Conservation (phyloP, 1,140 invertebrate species). For the Drosophila orosa region DNA sequence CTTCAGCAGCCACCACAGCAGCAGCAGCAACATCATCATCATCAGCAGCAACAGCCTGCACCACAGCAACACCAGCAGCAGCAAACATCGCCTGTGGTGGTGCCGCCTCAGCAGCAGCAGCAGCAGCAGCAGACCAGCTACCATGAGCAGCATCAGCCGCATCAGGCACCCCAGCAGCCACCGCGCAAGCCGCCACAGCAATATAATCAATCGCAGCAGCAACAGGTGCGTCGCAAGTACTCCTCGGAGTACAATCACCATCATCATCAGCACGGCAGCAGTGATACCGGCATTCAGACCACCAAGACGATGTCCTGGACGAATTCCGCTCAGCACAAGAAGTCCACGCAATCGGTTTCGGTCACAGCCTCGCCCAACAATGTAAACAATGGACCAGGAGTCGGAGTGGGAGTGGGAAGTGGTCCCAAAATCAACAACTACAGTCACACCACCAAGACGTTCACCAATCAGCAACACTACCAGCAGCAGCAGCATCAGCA, state of each 20-base stretch:
- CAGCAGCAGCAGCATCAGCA: constrained; percentile 64
- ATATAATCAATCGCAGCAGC: constrained; percentile 59
- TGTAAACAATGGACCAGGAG: constrained; percentile 60
- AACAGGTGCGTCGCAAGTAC: constrained; percentile 74
- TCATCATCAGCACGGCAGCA: constrained; percentile 64
- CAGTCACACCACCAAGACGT: constrained; percentile 39
- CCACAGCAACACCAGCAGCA: constrained; percentile 53
- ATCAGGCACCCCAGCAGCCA: constrained; percentile 43
- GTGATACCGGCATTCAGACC: constrained; percentile 73
- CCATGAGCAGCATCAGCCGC: constrained; percentile 52
- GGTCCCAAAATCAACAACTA: constrained; percentile 62
- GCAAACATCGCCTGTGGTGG: constrained; percentile 44
- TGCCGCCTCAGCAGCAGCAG: constrained; percentile 31
- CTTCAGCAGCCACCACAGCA: constrained; percentile 41
- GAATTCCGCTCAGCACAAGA: constrained; percentile 78
- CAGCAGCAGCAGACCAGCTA: constrained; percentile 32
- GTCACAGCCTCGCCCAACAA: constrained; percentile 79
- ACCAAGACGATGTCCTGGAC: constrained; percentile 83
- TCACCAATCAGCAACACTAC: constrained; percentile 61
- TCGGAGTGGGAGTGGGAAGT: constrained; percentile 53
- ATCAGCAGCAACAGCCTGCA: constrained; percentile 20
- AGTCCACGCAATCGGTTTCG: constrained; percentile 79
- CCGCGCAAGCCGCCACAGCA: constrained; percentile 59
- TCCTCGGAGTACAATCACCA: constrained; percentile 71
- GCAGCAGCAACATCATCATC: constrained; percentile 25